Evolutionary conservation across 1,140 invertebrate species (phyloP).

Genomic region (Pectinophora gossypiella): DNA sequence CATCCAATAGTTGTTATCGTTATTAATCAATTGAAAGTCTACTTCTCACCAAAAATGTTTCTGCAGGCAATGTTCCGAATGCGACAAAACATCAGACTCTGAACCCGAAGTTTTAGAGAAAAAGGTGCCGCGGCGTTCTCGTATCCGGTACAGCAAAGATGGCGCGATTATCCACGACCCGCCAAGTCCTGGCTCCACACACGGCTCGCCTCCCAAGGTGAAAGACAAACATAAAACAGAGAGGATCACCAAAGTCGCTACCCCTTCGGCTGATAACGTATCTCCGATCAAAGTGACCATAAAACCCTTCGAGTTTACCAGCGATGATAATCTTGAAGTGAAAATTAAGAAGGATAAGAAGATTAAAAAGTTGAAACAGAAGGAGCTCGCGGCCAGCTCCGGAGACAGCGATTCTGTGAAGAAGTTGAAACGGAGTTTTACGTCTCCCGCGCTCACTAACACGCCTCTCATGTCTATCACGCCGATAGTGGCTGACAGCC

Average conservation of each 20-base stretch:
- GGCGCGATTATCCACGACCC: constrained; percentile 67
- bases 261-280: constrained; percentile 38
- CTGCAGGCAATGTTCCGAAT: constrained; percentile 90
- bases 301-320: constrained; percentile 75
- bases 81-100: constrained; percentile 89
- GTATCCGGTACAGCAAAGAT: constrained; percentile 84
- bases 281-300: constrained; percentile 78
- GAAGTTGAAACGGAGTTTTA: constrained; percentile 68
- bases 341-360: constrained; percentile 62
- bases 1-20: no score
- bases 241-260: constrained; percentile 25
- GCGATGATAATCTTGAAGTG: constrained; percentile 44
- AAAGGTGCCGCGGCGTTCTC: constrained; percentile 85
- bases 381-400: constrained; percentile 33
- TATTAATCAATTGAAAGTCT: no score
- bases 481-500: constrained; percentile 69
- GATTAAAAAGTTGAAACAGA: constrained; percentile 44
- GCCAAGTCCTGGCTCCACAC: constrained; percentile 43
- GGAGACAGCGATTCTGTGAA: constrained; percentile 47
- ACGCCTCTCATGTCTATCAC: constrained; percentile 73
- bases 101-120: constrained; percentile 84
- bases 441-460: constrained; percentile 67
- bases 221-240: constrained; percentile 43
- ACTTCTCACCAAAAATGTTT: no score
- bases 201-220: constrained; percentile 42